Evolutionary conservation across 2,797 vertebrate genomes (phyloP).

Genomic region (Triplophysa yarkandensis): DNA sequence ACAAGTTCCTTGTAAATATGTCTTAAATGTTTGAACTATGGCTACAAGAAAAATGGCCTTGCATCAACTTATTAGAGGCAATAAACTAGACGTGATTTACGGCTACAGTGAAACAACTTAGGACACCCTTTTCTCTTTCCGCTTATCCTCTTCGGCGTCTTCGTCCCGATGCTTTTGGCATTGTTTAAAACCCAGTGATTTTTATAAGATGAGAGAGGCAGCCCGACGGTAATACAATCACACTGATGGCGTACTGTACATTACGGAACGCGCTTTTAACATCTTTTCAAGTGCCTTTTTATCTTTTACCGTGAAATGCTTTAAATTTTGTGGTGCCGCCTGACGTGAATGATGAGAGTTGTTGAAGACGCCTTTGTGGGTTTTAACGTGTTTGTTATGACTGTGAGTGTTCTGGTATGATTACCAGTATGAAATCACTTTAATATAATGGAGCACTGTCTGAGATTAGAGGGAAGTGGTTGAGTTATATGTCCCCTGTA

Average conservation of each 20-base stretch:
- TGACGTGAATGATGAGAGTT: constrained; percentile 45
- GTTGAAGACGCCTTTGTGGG: constrained; percentile 50
- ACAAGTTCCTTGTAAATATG: constrained; percentile 90
- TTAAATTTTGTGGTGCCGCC: constrained; percentile 66
- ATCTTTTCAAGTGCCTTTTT: constrained; percentile 70
- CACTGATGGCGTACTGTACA: constrained; percentile 61
- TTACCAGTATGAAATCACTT: constrained; percentile 53
- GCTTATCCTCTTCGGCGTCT: constrained; percentile 70
- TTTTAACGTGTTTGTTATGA: constrained; percentile 51
- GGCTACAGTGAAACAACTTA: constrained; percentile 71
- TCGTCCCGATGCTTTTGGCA: constrained; percentile 73
- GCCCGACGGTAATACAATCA: constrained; percentile 59
- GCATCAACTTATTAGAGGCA: constrained; percentile 87
- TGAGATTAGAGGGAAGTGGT: constrained; percentile 53
- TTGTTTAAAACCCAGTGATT: constrained; percentile 74
- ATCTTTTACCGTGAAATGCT: constrained; percentile 65
- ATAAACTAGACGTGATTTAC: constrained; percentile 82
- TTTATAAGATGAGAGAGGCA: constrained; percentile 65
- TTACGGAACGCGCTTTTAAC: constrained; percentile 63
- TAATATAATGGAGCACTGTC: constrained; percentile 57
- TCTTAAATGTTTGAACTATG: constrained; percentile 86
- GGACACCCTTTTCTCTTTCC: constrained; percentile 70
- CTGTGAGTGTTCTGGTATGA: constrained; percentile 52
- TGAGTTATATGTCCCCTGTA: constrained; percentile 55
- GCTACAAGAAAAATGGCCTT: constrained; percentile 83